These are phyloP conservation scores for Spizaetus ornatus DNA, from an alignment of 2,113 vertebrate genomes.

Conservation along the genomic window DNA sequence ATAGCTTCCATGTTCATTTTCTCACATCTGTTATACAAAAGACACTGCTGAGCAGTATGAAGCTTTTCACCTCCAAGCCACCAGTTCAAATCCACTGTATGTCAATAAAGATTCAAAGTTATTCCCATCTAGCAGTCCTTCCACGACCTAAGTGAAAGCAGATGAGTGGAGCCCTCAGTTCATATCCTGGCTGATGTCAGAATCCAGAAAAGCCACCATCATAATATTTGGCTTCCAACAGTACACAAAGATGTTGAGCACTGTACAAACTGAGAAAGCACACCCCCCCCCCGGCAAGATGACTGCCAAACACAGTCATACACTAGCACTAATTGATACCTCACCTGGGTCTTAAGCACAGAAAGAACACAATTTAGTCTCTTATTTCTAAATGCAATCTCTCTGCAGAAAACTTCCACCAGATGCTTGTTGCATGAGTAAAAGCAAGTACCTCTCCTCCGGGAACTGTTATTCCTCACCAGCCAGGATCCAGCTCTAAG, in stretches of 20 bases:
- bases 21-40: background rate
- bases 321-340: background rate
- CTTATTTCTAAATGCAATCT: background rate
- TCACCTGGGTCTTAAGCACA: background rate
- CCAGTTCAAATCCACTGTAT: background rate
- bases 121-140: background rate
- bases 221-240: background rate
- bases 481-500: background rate
- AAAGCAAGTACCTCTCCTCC: background rate
- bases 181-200: background rate
- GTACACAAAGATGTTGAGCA: background rate
- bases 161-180: background rate
- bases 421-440: background rate
- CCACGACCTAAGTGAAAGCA: background rate
- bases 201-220: background rate
- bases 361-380: background rate
- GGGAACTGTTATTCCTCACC: background rate
- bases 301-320: background rate
- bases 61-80: background rate
- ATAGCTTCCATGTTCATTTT: background rate
- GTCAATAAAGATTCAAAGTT: background rate
- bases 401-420: background rate
- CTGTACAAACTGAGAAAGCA: background rate
- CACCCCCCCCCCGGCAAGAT: background rate
- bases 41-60: background rate